phyloP scores from a whole-genome alignment of 2,113 vertebrate species.

The Telmatochromis sp. region DNA sequence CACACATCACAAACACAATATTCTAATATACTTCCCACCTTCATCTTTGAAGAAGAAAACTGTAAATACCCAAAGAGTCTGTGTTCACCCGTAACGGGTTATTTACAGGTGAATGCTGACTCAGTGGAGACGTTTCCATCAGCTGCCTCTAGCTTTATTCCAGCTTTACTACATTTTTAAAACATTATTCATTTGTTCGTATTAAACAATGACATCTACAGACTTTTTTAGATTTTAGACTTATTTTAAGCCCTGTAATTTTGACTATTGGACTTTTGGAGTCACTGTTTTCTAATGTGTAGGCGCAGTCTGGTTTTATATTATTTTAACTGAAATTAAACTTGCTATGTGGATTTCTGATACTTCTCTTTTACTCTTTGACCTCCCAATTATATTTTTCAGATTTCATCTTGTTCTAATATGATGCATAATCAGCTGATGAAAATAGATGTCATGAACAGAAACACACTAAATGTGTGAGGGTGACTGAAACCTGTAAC shows the following conservation, averaged over 20 bases:
- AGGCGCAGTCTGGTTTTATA: not conserved
- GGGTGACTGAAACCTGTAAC: accelerated
- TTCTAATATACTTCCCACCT: not conserved
- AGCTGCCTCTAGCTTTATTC: not conserved
- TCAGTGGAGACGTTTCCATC: not conserved
- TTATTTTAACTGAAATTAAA: not conserved
- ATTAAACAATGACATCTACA: not conserved
- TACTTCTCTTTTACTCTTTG: not conserved
- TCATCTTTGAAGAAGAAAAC: not conserved
- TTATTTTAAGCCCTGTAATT: not conserved
- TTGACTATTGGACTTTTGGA: not conserved
- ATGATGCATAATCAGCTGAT: not conserved
- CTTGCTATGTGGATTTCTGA: accelerated
- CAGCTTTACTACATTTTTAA: not conserved
- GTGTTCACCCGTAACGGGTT: too few relatives aligned
- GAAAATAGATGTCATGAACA: not conserved
- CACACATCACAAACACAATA: not conserved
- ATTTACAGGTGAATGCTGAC: too few relatives aligned
- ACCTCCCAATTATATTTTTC: not conserved
- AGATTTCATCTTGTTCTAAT: not conserved
- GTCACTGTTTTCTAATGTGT: not conserved
- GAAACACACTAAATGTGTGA: not conserved
- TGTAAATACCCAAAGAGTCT: not conserved
- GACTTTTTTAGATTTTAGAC: not conserved
- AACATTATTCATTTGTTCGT: not conserved